These are phyloP conservation scores for Rhingia campestris DNA, from an alignment of 2,888 invertebrate species.

Conservation along the genomic window DNA sequence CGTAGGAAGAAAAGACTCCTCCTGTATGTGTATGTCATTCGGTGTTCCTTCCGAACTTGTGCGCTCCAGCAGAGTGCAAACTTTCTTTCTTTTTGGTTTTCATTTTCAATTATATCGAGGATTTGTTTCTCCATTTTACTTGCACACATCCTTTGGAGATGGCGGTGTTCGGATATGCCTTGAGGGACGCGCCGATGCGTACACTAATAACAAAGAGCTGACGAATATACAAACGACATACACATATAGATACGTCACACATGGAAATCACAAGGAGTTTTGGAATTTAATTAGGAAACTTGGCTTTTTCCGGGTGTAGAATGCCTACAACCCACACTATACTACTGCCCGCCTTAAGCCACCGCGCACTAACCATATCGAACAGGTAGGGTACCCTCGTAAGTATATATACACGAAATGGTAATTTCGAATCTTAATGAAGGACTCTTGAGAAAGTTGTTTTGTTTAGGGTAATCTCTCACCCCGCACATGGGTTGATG, in stretches of 20 bases:
- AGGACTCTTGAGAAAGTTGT: constrained; percentile 47
- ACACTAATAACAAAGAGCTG: constrained; percentile 44
- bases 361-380: constrained; percentile 21
- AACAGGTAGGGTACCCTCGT: constrained; percentile 1
- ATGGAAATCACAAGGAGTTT: constrained; percentile 63
- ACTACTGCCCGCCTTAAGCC: background rate
- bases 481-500: background rate
- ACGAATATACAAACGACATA: constrained; percentile 13
- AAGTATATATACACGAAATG: constrained; percentile 23
- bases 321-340: constrained; percentile 24
- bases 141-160: background rate
- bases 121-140: constrained; percentile 65
- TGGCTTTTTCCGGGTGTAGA: constrained; percentile 34
- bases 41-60: constrained; percentile 47
- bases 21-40: constrained; percentile 35
- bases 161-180: constrained; percentile 11
- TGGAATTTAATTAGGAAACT: constrained; percentile 67
- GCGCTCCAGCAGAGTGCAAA: constrained; percentile 46
- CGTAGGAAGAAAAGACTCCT: background rate
- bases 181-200: constrained; percentile 36
- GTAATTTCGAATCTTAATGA: constrained; percentile 60
- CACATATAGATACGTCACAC: constrained; percentile 16
- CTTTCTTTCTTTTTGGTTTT: constrained; percentile 62
- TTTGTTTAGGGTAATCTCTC: constrained; percentile 45
- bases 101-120: constrained; percentile 71